These are phyloP conservation scores for Dilophus febrilis DNA, from an alignment of 2,888 invertebrate genomes.

Conservation along the genomic window DNA sequence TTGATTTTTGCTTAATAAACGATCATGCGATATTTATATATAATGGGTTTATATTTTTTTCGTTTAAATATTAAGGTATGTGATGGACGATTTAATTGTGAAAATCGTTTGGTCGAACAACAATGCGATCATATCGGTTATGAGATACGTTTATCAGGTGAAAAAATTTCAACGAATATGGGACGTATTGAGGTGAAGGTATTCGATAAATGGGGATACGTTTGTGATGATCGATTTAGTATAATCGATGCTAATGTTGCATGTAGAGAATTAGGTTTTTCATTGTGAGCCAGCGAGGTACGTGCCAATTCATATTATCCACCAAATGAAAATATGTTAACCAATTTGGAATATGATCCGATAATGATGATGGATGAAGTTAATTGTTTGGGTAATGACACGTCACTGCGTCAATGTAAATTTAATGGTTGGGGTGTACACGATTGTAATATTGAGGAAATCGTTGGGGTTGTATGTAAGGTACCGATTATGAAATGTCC, in stretches of 20 bases:
- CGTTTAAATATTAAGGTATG: no score
- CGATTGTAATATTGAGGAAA: conserved; percentile 48
- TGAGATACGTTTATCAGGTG: conserved; percentile 38
- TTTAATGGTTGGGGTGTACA: conserved; percentile 59
- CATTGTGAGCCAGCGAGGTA: conserved; percentile 42
- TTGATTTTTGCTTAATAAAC: no score
- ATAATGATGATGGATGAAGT: conserved; percentile 53
- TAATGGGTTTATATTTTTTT: no score
- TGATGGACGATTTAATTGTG: conserved; percentile 47
- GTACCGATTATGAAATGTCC: conserved; percentile 38
- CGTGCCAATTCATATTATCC: conserved; percentile 36
- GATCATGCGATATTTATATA: no score
- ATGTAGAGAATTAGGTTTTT: conserved; percentile 51
- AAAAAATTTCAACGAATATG: conserved; percentile 33
- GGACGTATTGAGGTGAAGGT: conserved; percentile 57
- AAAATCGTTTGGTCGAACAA: conserved; percentile 45
- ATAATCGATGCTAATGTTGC: conserved; percentile 47
- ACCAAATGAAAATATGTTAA: conserved; percentile 22
- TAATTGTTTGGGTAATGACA: conserved; percentile 49
- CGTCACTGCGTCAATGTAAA: conserved; percentile 43
- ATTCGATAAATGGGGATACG: conserved; percentile 46
- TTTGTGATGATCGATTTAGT: conserved; percentile 58
- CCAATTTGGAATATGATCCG: conserved; percentile 14
- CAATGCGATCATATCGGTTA: conserved; percentile 43
- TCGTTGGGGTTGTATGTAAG: conserved; percentile 48